These are phyloP conservation scores for Choloepus didactylus DNA, from an alignment of 2,797 vertebrate species.

Conservation along the genomic window DNA sequence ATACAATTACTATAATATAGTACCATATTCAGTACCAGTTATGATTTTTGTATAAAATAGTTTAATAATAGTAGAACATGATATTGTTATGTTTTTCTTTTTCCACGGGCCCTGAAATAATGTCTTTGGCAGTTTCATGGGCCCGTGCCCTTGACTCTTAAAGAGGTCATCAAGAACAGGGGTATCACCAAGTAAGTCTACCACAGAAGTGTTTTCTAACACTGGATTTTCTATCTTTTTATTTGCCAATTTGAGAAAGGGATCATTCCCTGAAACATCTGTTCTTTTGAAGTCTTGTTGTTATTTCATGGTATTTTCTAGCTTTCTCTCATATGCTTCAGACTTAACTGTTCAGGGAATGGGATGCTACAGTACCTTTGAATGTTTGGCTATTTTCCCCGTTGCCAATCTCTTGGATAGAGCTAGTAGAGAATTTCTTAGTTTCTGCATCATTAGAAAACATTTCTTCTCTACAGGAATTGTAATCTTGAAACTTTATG, in stretches of 20 bases:
- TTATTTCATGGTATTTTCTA: constrained; percentile 69
- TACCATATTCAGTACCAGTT: too few relatives aligned
- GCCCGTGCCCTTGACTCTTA: constrained; percentile 85
- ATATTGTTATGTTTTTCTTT: constrained; percentile 84
- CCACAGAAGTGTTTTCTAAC: constrained; percentile 84
- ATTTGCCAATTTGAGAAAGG: constrained; percentile 76
- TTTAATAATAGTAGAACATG: too few relatives aligned
- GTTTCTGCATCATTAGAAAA: constrained; percentile 69
- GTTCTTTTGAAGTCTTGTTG: constrained; percentile 68
- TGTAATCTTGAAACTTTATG: constrained; percentile 68
- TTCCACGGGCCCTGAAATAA: constrained; percentile 74
- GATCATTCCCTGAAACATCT: constrained; percentile 72
- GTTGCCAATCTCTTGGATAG: constrained; percentile 60
- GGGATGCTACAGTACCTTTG: constrained; percentile 70
- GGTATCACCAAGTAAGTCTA: constrained; percentile 95
- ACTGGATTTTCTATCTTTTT: constrained; percentile 75
- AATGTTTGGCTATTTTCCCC: constrained; percentile 71
- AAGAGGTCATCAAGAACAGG: constrained; percentile 95
- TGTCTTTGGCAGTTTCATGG: constrained; percentile 70
- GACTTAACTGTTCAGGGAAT: constrained; percentile 75
- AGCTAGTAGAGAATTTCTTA: constrained; percentile 68
- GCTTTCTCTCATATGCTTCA: constrained; percentile 73
- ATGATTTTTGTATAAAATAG: too few relatives aligned
- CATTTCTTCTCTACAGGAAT: constrained; percentile 48
- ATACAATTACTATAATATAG: too few relatives aligned